phyloP scores from a whole-genome alignment of 2,888 invertebrate species.

The Stratiomys singularior region DNA sequence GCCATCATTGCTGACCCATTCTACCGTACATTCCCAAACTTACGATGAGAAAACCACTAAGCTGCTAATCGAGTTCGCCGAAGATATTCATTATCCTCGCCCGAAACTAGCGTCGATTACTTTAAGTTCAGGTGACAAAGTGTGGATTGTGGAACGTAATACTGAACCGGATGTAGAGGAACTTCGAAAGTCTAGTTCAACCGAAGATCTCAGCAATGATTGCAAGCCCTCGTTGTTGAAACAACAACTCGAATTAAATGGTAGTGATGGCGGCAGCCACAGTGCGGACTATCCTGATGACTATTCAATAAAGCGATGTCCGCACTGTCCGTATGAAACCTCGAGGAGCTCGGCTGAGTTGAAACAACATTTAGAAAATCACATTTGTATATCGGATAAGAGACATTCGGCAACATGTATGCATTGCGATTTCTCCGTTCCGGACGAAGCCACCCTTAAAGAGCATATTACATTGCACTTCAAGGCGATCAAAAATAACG shows the following conservation, averaged over 20 bases:
- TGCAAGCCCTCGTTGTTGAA: conserved; percentile 24
- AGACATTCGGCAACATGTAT: conserved; percentile 76
- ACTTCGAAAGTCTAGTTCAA: conserved; percentile 55
- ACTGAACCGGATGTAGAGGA: conserved; percentile 51
- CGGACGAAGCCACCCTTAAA: conserved; percentile 77
- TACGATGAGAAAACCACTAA: conserved; percentile 82
- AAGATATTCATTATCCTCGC: conserved; percentile 73
- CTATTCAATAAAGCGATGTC: conserved; percentile 66
- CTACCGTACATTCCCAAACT: conserved; percentile 78
- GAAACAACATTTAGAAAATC: conserved; percentile 79
- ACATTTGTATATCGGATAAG: conserved; percentile 71
- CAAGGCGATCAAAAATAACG: conserved; percentile 60
- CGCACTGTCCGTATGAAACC: conserved; percentile 83
- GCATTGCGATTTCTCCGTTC: conserved; percentile 84
- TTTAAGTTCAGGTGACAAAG: conserved; percentile 57
- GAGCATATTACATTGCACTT: conserved; percentile 87
- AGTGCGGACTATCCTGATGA: conserved; percentile 1
- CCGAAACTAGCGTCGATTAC: conserved; percentile 69
- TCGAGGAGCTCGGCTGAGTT: conserved; percentile 75
- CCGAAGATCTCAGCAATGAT: conserved; percentile 56
- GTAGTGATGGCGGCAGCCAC: neutral
- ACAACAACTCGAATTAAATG: conserved; percentile 38
- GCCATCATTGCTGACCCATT: conserved; percentile 75
- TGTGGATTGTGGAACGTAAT: conserved; percentile 61
- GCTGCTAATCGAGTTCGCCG: conserved; percentile 73